Evolutionary conservation across 2,113 vertebrate genomes (phyloP).

Genomic region (Clarias batrachus): DNA sequence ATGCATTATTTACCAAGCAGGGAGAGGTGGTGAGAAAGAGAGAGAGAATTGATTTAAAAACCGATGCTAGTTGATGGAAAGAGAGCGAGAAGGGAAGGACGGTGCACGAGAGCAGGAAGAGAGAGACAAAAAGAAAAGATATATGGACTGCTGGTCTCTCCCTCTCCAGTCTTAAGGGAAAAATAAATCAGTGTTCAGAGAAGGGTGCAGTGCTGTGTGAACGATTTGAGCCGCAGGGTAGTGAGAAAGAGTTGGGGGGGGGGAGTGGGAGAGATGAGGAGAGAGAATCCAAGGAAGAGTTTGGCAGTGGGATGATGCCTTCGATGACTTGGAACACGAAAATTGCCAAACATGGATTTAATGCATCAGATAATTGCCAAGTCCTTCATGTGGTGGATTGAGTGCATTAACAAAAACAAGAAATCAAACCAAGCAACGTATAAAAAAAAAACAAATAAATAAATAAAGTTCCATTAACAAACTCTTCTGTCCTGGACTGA

Average conservation of each 20-base stretch:
- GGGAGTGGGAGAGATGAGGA: background rate
- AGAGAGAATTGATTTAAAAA: slow-evolving; percentile 16
- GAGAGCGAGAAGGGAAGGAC: slow-evolving; percentile 38
- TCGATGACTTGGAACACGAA: background rate
- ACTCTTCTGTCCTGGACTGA: background rate
- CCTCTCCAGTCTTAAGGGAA: slow-evolving; percentile 54
- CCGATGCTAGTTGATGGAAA: slow-evolving; percentile 25
- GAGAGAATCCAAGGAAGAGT: background rate
- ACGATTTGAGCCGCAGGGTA: slow-evolving; percentile 56
- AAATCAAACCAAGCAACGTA: background rate
- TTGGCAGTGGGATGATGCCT: background rate
- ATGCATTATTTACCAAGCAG: slow-evolving; percentile 25
- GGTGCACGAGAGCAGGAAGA: slow-evolving; percentile 20
- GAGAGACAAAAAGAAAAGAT: slow-evolving; percentile 47
- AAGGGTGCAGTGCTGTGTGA: slow-evolving; percentile 67
- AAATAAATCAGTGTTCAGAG: slow-evolving; percentile 66
- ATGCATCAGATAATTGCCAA: slow-evolving; percentile 25
- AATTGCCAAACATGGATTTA: slow-evolving; percentile 7
- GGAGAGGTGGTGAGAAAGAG: background rate
- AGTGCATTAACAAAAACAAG: background rate
- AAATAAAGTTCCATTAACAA: background rate
- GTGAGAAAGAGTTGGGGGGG: background rate
- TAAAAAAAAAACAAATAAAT: background rate
- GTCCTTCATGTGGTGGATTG: slow-evolving; percentile 1
- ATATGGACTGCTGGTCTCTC: slow-evolving; percentile 67